Evolutionary conservation across 64 coral and sea anemone genomes (phyloP), one percentile per base, ranked within the genome.

Genomic region (Cladopsammia gracilis): DNA sequence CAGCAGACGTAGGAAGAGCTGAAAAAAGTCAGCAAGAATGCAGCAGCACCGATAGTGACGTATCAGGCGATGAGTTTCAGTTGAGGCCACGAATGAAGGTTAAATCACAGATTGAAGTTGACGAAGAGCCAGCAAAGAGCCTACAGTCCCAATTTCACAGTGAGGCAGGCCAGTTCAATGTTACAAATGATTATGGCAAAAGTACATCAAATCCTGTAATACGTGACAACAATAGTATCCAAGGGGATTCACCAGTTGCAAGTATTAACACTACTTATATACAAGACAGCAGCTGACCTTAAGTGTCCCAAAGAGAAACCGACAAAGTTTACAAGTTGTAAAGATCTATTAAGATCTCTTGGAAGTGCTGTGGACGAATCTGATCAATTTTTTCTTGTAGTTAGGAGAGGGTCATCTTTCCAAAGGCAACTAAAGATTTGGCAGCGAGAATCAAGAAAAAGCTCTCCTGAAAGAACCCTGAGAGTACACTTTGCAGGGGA

Each of bases 291-390:
- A 78, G 5, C 75, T 13, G 75, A 52, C 56, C 75, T 50, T 14
- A 57, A 26, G 19, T 78, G 48, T 24, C 49, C 5, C 57, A 50
- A 78, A 78, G 7, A 58, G 75, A 54, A 78, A 24, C 49, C n/a
- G 19, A 4, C 51, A 78, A 49, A 23, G 50, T 78, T 78, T 78
- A 57, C 51, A 56, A 56, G 49, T 20, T 52, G 18, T 7, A 50
- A 78, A 78, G 49, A 78, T 15, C 49, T 78, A 25, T 57, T 78
- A 54, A 78, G 75, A 78, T 78, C 75, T 56, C 75, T 78, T 78
- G 75, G 19, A 46, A 78, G n/a, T 14, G 50, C 49, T 57, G 54
- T 80, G 24, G 77, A 80, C 18, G 57, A 80, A 42, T 61, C 56
- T 61, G 77, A 62, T 62, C 56, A 80, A 6, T 80, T 80, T 42